Base-by-base conservation (phyloP, 2,888 invertebrate species). In the Hypomecis punctinalis region DNA sequence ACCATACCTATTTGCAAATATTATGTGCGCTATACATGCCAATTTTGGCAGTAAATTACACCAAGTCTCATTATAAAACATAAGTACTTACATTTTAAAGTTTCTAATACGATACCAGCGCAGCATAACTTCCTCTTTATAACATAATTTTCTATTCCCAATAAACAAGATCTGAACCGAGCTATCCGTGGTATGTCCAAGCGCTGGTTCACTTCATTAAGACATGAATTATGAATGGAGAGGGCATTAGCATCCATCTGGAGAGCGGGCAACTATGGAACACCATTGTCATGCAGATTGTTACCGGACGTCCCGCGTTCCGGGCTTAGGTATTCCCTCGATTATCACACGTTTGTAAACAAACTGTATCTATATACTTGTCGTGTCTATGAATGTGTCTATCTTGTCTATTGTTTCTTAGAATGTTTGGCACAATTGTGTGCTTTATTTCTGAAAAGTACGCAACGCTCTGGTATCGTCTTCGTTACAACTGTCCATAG, bases 281-380 rank as follows among this genome's bases (percentile, higher is more conserved):
- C 80, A 77, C 82, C 77, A 93, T 93, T 93, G 91, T 92, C 87
- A 93, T 93, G 91, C 90, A 92, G 89, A 93, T 93, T 89, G 85
- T 82, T 66, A 77, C 89, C 91, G 91, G 92, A 91, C 89, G 86
- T 82, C 78, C 81, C 68, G 70, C 70, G 75, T 76, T 74, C 72
- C 75, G 75, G 75, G 78, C 23, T 62, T 58, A 45, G 77, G 74
- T 76, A 82, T 80, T 84, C 82, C 79, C 76, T 74, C 76, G 78
- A 84, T 84, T 83, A 83, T 78, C 78, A 79, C 37, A 53, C 53
- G 82, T 81, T 84, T 81, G 86, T 84, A 88, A 87, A 88, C 87
- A 89, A 87, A 81, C 80, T 58, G 54, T 11, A 5, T 7, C 3
- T 39, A 52, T 40, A 33, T 23, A 1, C n/a, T 40, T 6, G 7